Evolutionary conservation across 1,140 invertebrate species (phyloP), one percentile per base, ranked within the genome.

Genomic region (Chelonus insularis): DNA sequence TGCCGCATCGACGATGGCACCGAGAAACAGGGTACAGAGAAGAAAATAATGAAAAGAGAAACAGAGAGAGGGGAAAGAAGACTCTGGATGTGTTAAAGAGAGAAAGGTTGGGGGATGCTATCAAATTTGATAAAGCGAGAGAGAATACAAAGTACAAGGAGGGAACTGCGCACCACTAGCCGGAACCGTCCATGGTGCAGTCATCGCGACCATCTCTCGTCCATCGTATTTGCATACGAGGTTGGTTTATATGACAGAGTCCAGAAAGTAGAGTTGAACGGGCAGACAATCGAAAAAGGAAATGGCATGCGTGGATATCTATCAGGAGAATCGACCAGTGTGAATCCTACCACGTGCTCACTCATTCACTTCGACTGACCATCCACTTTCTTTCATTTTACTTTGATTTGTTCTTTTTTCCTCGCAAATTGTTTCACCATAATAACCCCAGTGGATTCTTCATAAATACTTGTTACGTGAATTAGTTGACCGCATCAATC

Each of bases 131-230:
- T 36, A 34, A 51, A 52, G 34, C 8, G 29, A 56, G 36, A 60
- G 12, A 48, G 25, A 52, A 37, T 32, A 25, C 36, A 62, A 60
- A 48, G 62, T 67, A 68, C 70, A 64, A 73, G 56, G 73, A 64
- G 71, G 78, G 77, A 79, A 80, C 76, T 76, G 78, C 76, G 77
- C 78, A 81, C 77, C 77, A 81, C 77, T 77, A 79, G 75, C 79
- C 77, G 78, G 79, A 81, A 81, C 78, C 72, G 71, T 77, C 70
- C 70, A 78, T 76, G 72, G 66, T 62, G 72, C 72, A 73, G 71
- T 74, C 75, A 78, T 77, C 71, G 75, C 75, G 68, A 76, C 75
- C 75, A 80, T 78, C 76, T 77, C 72, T 72, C 70, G 69, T 73
- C 72, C 69, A 73, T 71, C 68, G 67, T 68, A 77, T 78, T 76